These are phyloP conservation scores for Orthosia cruda DNA, from an alignment of 2,888 invertebrate genomes.

Conservation along the genomic window DNA sequence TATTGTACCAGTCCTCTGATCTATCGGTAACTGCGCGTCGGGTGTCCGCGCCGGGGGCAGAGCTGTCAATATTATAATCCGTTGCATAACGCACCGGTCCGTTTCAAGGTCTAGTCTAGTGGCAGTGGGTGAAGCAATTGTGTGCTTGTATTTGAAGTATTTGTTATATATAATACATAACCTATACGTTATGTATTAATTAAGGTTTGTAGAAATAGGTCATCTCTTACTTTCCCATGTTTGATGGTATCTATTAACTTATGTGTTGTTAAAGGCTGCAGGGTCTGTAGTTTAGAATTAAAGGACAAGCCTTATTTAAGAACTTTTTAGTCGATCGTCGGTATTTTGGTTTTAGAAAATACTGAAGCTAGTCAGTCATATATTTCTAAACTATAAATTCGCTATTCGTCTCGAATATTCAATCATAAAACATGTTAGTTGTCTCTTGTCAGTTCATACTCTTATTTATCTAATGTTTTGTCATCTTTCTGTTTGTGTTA, in stretches of 20 bases:
- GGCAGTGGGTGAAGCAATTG: slow-evolving; percentile 56
- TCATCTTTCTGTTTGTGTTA: no score
- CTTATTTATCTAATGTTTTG: background rate
- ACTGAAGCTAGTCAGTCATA: no score
- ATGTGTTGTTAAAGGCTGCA: background rate
- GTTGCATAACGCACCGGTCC: slow-evolving; percentile 66
- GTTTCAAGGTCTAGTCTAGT: slow-evolving; percentile 63
- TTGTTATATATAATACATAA: no score
- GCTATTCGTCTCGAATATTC: no score
- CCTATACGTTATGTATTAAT: background rate
- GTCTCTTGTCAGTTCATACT: background rate
- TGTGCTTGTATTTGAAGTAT: slow-evolving; percentile 32
- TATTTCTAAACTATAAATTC: no score
- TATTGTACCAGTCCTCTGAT: slow-evolving; percentile 35
- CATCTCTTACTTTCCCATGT: background rate
- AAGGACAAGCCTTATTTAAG: no score
- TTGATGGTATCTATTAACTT: background rate
- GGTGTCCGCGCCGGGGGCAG: slow-evolving; percentile 44
- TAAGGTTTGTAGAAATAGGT: background rate
- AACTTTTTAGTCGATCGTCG: no score
- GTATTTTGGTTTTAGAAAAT: no score
- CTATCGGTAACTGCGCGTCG: slow-evolving; percentile 18
- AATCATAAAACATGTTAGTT: no score
- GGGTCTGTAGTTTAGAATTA: no score
- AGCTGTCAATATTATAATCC: slow-evolving; percentile 62